These are phyloP conservation scores for Forbesichthys agassizii DNA, from an alignment of 2,113 vertebrate species.

Conservation along the genomic window DNA sequence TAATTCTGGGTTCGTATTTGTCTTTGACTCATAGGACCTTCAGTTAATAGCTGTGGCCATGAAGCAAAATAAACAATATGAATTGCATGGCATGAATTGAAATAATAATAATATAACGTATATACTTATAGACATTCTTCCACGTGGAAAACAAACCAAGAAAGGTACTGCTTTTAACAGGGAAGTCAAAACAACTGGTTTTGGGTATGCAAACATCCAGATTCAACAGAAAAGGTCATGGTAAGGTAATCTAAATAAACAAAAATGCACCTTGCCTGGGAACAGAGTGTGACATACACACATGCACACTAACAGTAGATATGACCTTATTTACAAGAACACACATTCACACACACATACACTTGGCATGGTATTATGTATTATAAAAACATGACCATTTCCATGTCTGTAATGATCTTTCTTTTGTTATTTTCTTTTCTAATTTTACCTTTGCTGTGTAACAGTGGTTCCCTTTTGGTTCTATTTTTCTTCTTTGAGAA, in stretches of 20 bases:
- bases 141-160: conserved; percentile 26
- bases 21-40: conserved; percentile 14
- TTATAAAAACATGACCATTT: neutral
- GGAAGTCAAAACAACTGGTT: conserved; percentile 52
- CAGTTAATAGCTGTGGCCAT: conserved; percentile 1
- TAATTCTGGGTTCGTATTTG: neutral
- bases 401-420: too few species aligned
- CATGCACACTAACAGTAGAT: neutral
- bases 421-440: too few species aligned
- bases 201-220: conserved; percentile 49
- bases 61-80: conserved; percentile 13
- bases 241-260: conserved; percentile 43
- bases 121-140: conserved; percentile 5
- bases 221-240: conserved; percentile 51
- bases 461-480: too few species aligned
- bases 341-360: neutral
- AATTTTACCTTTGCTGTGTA: too few species aligned
- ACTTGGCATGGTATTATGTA: neutral
- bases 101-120: conserved; percentile 21
- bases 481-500: too few species aligned
- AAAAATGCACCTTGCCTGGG: conserved; percentile 19
- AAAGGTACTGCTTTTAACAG: conserved; percentile 31
- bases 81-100: conserved; percentile 41
- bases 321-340: neutral
- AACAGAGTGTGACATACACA: conserved; percentile 16